These are phyloP conservation scores for Zaprionus nigranus DNA, from an alignment of 1,140 invertebrate species.

Conservation along the genomic window DNA sequence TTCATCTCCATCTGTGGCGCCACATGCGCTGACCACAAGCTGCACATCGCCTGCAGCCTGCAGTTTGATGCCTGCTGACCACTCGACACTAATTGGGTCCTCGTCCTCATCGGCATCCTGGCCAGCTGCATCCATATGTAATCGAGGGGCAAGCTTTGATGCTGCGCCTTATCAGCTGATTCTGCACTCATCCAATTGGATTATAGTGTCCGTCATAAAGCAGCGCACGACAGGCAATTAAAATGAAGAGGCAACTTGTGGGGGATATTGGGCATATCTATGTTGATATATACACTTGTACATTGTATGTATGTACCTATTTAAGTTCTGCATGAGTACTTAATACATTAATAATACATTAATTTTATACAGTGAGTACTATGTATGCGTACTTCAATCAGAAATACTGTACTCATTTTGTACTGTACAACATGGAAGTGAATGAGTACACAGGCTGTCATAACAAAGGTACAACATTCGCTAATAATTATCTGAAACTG, in stretches of 20 bases:
- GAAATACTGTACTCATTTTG: no score
- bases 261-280: no score
- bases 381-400: no score
- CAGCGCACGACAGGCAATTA: background rate
- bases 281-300: no score
- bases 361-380: no score
- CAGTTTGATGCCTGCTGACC: conserved; percentile 28
- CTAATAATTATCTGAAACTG: no score
- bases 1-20: background rate
- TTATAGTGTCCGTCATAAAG: background rate
- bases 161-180: background rate
- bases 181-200: background rate
- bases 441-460: no score
- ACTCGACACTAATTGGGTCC: conserved; percentile 68
- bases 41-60: conserved; percentile 27
- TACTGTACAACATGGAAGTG: no score
- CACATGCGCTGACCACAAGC: conserved; percentile 12
- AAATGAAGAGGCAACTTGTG: background rate
- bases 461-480: no score
- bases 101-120: conserved; percentile 18
- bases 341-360: no score
- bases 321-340: no score
- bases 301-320: no score
- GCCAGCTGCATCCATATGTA: conserved; percentile 19
- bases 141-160: background rate